phyloP scores from a whole-genome alignment of 2,888 invertebrate genomes.

The Volucella inanis region DNA sequence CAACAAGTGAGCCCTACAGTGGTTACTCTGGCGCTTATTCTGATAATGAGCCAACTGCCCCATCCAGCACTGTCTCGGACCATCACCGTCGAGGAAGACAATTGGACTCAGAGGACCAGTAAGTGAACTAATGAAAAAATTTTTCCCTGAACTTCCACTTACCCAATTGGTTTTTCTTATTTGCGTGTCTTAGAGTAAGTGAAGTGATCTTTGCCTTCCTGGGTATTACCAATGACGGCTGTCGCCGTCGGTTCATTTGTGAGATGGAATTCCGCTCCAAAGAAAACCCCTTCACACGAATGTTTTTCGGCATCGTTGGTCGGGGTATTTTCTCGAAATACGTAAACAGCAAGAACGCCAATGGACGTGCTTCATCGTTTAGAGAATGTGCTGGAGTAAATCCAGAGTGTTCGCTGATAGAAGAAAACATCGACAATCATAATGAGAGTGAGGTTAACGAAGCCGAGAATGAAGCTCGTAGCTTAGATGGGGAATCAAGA shows the following conservation, averaged over 20 bases:
- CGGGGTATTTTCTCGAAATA: slow-evolving; percentile 81
- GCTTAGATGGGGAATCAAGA: slow-evolving; percentile 77
- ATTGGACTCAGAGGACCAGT: slow-evolving; percentile 80
- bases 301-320: slow-evolving; percentile 82
- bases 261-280: slow-evolving; percentile 84
- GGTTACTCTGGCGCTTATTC: slow-evolving; percentile 66
- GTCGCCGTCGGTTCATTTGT: slow-evolving; percentile 84
- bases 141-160: background rate
- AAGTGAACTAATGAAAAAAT: slow-evolving; percentile 48
- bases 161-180: background rate
- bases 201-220: slow-evolving; percentile 82
- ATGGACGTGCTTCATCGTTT: slow-evolving; percentile 79
- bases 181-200: slow-evolving; percentile 78
- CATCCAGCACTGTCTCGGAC: slow-evolving; percentile 41
- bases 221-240: slow-evolving; percentile 81
- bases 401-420: slow-evolving; percentile 80
- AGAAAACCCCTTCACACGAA: slow-evolving; percentile 80
- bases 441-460: slow-evolving; percentile 80
- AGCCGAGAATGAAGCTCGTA: slow-evolving; percentile 83
- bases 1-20: slow-evolving; percentile 71
- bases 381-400: slow-evolving; percentile 80
- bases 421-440: slow-evolving; percentile 68
- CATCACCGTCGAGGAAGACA: slow-evolving; percentile 75
- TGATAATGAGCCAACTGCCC: slow-evolving; percentile 48
- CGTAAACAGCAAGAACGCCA: slow-evolving; percentile 78